Base-by-base conservation (phyloP, 2,888 invertebrate genomes). In the Calameuta pallipes region DNA sequence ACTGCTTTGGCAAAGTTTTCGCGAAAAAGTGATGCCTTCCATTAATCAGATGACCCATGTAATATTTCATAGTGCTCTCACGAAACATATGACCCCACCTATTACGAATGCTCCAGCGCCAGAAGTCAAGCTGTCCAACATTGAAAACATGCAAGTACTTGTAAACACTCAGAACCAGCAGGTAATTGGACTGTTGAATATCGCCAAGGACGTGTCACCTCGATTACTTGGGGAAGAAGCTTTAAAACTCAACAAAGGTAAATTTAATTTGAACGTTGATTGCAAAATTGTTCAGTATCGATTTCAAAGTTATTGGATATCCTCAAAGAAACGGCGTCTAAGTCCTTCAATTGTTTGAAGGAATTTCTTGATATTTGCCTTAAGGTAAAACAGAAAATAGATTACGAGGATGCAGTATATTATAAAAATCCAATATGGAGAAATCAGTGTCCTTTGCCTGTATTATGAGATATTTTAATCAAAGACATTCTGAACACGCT, bases 71-170 rank as follows among this genome's bases (percentile, higher is more conserved):
- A 95, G 95, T 84, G 95, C 95, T 0, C 89, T 96, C 84, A 95
- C 95, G 30, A 94, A 94, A 88, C 95, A 95, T 87, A 94, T 95
- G 91, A 95, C 95, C 0, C 94, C 95, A 1, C 94, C 94, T 1
- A 92, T 93, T 1, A 74, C 91, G 89, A 80, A 84, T 90, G 77
- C 83, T 88, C 91, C 88, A 90, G 92, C 92, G 90, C 90, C 86
- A 90, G 93, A 89, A 91, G 91, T 11, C 90, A 92, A 82, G 91
- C 91, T 82, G 86, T 93, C 73, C 85, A 92, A 80, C 92, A 92
- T 91, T 23, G 94, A 94, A 84, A 94, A 93, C 83, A 93, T 95
- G 36, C 95, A 95, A 84, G 93, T 94, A 80, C 93, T 96, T 75
- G 93, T 96, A 68, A 93, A 93, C 85, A 93, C 94, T 79, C 96